Base-by-base conservation (phyloP, 1,140 invertebrate genomes). In the Ectropis grisescens region DNA sequence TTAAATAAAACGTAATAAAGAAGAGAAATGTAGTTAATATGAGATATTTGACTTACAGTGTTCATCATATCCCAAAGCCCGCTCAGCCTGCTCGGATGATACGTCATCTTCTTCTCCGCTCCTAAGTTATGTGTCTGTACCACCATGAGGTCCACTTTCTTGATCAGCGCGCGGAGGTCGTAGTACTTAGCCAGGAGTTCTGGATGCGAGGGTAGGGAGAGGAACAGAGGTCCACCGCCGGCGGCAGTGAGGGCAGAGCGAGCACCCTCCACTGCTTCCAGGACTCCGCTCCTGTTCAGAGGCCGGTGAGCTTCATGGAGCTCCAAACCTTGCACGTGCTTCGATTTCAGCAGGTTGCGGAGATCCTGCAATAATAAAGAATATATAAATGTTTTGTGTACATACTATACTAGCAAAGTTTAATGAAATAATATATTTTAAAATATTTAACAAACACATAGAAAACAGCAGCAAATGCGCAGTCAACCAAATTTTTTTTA, bases 1-100 rank as follows among this genome's bases (percentile, higher is more conserved):
- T n/a, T n/a, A n/a, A n/a, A n/a, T n/a, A n/a, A n/a, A n/a, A n/a
- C n/a, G n/a, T n/a, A n/a, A n/a, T n/a, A n/a, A n/a, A n/a, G n/a
- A n/a, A n/a, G n/a, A n/a, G n/a, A n/a, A n/a, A n/a, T n/a, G n/a
- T n/a, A n/a, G n/a, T n/a, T n/a, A n/a, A n/a, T n/a, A n/a, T n/a
- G n/a, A n/a, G n/a, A n/a, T n/a, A n/a, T n/a, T n/a, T n/a, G n/a
- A 68, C 84, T 87, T 74, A 90, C 89, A 33, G 90, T 88, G 50
- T 93, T 93, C 41, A 90, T 85, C 82, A 92, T 89, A 51, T 93
- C 91, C 70, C 89, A 90, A 11, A 91, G 60, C 2, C 91, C 91
- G 70, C 91, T 92, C 37, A 93, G 68, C 37, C 90, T 74, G 50
- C 90, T 91, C 0, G 90, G 90, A 68, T 93, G 91, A 58, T 89